Conservation (phyloP, 2,888 invertebrate species). For the Cephus pulcher region DNA sequence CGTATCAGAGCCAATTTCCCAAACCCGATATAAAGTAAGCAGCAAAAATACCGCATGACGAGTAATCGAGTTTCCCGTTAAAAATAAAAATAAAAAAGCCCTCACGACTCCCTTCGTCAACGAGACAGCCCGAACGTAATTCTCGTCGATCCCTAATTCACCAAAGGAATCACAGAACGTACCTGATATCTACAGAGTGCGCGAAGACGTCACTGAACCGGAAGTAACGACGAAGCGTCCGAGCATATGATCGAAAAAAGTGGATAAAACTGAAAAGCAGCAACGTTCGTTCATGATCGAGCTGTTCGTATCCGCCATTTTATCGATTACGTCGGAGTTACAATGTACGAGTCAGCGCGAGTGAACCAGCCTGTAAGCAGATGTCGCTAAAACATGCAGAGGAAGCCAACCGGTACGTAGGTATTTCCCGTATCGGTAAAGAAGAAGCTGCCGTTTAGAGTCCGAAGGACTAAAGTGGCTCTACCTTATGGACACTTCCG, state of each 20-base stretch:
- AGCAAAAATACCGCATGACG: neutral
- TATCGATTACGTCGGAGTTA: neutral
- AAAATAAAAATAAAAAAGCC: neutral
- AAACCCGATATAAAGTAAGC: neutral
- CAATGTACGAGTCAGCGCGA: neutral
- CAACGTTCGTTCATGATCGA: neutral
- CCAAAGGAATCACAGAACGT: neutral
- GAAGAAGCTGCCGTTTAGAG: neutral
- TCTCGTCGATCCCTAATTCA: neutral
- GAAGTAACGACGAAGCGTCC: neutral
- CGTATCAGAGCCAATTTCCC: conserved; percentile 5
- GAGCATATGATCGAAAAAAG: neutral
- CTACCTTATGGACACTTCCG: neutral
- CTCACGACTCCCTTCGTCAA: neutral
- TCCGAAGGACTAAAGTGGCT: neutral
- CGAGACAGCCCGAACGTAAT: neutral
- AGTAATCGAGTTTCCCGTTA: neutral
- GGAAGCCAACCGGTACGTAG: neutral
- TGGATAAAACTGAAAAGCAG: neutral
- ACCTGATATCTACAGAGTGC: neutral
- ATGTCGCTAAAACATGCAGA: neutral
- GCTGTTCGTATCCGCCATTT: neutral
- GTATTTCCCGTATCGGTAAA: neutral
- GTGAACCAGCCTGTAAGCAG: neutral
- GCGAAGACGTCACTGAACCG: neutral